Base-by-base conservation (phyloP, 2,113 vertebrate genomes). In the Myodes glareolus region DNA sequence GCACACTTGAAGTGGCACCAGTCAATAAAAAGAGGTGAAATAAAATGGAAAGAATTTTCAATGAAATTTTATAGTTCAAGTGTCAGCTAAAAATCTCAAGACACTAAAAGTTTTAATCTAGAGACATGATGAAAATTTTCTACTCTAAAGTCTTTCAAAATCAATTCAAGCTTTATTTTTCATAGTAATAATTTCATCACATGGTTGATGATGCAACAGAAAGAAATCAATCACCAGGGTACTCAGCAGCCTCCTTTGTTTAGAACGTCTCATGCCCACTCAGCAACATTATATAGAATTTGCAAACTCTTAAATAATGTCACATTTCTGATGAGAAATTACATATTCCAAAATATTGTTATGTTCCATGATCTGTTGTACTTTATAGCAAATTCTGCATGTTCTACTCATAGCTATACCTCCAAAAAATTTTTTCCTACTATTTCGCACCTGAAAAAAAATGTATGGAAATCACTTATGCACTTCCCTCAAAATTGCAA, bases 161-260 rank as follows among this genome's bases (percentile, higher is more conserved):
- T 92, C 19, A 58, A 67, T 76, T 89, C 75, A 94, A 96, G 96
- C 6, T 73, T 93, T 84, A 61, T 63, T 92, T 96, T 95, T 90
- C 58, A 96, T 12, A 95, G 45, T 84, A 96, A 65, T 91, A 90
- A 95, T 96, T 95, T 97, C 87, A 97, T 94, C 96, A 97, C 86
- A 94, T 50, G 55, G 65, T 72, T 90, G 72, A 85, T 96, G 94
- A 97, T 92, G 91, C 94, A 97, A 96, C 12, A 88, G 70, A 93
- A 97, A 39, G 94, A 96, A 98, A 97, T 92, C 70, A 89, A 93
- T 93, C 68, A 87, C 81, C 42, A 91, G 33, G 9, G 89, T 92
- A 92, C 63, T 82, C 77, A 77, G 1, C 8, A 5, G 72, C 31
- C n/a, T 96, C 63, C 78, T 89, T 91, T 65, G 92, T 47, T 45